Conservation (phyloP, 2,797 vertebrate species). For the Dallia pectoralis region DNA sequence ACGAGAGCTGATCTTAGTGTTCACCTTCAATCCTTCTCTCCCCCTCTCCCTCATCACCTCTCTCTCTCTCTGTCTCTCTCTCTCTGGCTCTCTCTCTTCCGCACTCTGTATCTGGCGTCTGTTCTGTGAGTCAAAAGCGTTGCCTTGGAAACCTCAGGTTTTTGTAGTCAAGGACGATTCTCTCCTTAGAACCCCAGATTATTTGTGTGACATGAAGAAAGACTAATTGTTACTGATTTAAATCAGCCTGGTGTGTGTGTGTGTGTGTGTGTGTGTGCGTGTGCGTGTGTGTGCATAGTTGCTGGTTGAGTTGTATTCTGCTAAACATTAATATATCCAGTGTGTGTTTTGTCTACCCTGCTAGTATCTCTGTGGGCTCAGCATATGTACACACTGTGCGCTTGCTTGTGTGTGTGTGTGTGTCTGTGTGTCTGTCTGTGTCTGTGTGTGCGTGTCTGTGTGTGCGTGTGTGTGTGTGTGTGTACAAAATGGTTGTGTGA, state of each 20-base stretch:
- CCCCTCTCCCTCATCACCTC: background rate
- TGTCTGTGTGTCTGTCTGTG: background rate
- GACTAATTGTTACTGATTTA: slow-evolving; percentile 3
- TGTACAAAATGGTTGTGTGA: background rate
- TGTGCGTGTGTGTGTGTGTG: background rate
- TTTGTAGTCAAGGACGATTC: slow-evolving; percentile 26
- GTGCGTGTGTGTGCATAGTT: slow-evolving; percentile 16
- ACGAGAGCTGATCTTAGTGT: background rate
- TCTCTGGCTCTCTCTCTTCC: background rate
- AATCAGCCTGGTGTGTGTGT: background rate
- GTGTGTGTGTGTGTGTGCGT: slow-evolving; percentile 14
- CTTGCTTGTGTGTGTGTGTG: background rate
- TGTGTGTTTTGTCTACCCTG: background rate
- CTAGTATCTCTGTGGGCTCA: background rate
- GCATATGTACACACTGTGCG: background rate
- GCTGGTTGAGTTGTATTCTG: background rate
- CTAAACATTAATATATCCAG: background rate
- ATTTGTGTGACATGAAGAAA: slow-evolving; percentile 1
- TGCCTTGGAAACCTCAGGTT: slow-evolving; percentile 31
- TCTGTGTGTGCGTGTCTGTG: background rate
- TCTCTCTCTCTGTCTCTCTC: background rate
- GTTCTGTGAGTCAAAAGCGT: slow-evolving; percentile 24
- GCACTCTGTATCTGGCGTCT: background rate
- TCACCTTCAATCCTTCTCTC: background rate
- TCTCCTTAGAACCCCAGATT: slow-evolving; percentile 15